Evolutionary conservation across 2,113 vertebrate species (phyloP).

Genomic region (Columba janthina): DNA sequence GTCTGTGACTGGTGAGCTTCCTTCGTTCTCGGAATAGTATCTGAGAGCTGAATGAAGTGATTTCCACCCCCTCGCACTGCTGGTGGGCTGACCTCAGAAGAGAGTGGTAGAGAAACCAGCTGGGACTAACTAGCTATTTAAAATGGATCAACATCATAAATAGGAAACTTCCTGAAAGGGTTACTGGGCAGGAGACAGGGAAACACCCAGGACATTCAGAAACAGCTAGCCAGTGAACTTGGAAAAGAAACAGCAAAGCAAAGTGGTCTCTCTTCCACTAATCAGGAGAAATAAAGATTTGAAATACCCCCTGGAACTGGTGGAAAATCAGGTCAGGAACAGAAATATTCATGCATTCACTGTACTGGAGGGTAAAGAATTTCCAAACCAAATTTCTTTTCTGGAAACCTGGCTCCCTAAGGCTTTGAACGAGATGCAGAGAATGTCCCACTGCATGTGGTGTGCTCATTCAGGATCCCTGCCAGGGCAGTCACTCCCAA

Average conservation of each 20-base stretch:
- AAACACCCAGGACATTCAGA: slow-evolving; percentile 44
- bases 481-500: slow-evolving; percentile 37
- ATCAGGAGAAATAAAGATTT: slow-evolving; percentile 33
- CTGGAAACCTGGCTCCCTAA: slow-evolving; percentile 54
- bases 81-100: slow-evolving; percentile 41
- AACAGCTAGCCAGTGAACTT: not conserved
- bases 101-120: slow-evolving; percentile 25
- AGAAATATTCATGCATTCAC: slow-evolving; percentile 16
- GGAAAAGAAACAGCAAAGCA: slow-evolving; percentile 26
- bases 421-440: slow-evolving; percentile 29
- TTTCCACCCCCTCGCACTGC: slow-evolving; percentile 7
- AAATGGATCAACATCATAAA: not conserved
- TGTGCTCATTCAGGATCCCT: slow-evolving; percentile 47
- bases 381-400: slow-evolving; percentile 54
- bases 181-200: not conserved
- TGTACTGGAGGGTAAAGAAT: slow-evolving; percentile 41
- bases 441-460: slow-evolving; percentile 57
- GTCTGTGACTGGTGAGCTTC: not conserved
- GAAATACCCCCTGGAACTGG: slow-evolving; percentile 29
- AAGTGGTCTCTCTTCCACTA: not conserved
- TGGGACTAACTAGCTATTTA: slow-evolving; percentile 8
- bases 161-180: not conserved
- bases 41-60: not conserved
- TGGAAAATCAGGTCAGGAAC: slow-evolving; percentile 51
- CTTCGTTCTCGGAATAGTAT: slow-evolving; percentile 8